phyloP scores from a whole-genome alignment of 1,140 invertebrate species.

The Philotrypesis tridentata region DNA sequence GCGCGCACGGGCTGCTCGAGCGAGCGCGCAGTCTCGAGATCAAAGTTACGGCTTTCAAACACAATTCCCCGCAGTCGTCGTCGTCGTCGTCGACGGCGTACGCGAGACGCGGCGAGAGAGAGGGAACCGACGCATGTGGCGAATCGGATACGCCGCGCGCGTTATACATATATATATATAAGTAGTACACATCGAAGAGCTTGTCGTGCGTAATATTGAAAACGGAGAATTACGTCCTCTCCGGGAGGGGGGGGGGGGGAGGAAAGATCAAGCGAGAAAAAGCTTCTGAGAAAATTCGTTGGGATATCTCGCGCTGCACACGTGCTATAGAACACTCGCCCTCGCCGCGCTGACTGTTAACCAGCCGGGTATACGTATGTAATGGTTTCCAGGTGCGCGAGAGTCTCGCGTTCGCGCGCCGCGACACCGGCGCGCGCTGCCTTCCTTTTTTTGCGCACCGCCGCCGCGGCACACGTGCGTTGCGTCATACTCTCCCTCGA shows the following conservation, averaged over 20 bases:
- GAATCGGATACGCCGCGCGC: no score
- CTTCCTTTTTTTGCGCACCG: background rate
- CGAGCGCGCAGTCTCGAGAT: conserved; percentile 55
- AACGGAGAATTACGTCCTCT: no score
- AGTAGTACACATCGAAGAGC: no score
- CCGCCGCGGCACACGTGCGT: background rate
- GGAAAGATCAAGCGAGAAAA: background rate
- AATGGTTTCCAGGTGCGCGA: conserved; percentile 62
- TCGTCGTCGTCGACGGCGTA: no score
- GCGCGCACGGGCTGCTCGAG: no score
- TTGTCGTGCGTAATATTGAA: background rate
- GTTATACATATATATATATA: no score
- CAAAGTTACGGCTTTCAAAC: conserved; percentile 72
- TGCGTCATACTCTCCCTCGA: no score
- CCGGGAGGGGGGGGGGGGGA: no score
- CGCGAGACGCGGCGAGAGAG: background rate
- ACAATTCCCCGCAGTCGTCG: conserved; percentile 57
- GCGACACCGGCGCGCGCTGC: conserved; percentile 6
- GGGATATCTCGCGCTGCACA: background rate
- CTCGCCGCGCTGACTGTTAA: conserved; percentile 58
- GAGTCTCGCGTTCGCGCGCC: conserved; percentile 38
- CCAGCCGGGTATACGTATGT: conserved; percentile 59
- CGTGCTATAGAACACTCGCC: background rate
- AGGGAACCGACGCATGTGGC: background rate
- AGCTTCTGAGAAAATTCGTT: conserved; percentile 45